Conservation (phyloP, 2,888 invertebrate genomes). For the Phanerotoma sp. region DNA sequence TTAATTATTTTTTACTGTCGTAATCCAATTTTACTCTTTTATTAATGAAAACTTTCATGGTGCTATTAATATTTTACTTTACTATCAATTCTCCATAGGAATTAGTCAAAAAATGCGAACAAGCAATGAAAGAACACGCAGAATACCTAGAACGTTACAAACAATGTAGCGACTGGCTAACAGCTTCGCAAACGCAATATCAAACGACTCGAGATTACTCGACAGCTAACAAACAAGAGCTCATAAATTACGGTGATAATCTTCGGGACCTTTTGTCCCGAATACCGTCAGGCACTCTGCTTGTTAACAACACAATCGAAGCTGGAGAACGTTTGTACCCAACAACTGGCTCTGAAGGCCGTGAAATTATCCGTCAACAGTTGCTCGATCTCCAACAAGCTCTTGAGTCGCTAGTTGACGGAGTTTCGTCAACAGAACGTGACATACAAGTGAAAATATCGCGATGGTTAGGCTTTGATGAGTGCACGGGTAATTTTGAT, state of each 20-base stretch:
- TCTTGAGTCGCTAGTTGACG: slow-evolving; percentile 79
- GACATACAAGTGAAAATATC: slow-evolving; percentile 81
- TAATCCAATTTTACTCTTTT: too few relatives aligned
- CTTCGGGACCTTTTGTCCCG: slow-evolving; percentile 75
- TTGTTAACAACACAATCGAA: slow-evolving; percentile 83
- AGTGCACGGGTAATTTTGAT: slow-evolving; percentile 75
- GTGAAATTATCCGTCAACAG: slow-evolving; percentile 81
- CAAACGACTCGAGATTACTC: slow-evolving; percentile 66
- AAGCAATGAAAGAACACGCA: slow-evolving; percentile 80
- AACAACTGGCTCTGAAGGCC: slow-evolving; percentile 83
- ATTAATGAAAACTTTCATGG: neutral
- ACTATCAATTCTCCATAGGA: slow-evolving; percentile 61
- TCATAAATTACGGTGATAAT: slow-evolving; percentile 69
- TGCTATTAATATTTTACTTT: too few relatives aligned
- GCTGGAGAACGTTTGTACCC: slow-evolving; percentile 85
- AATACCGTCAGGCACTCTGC: slow-evolving; percentile 71
- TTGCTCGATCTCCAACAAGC: slow-evolving; percentile 81
- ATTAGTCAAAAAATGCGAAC: slow-evolving; percentile 88
- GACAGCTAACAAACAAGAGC: slow-evolving; percentile 66
- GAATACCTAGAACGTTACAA: slow-evolving; percentile 80
- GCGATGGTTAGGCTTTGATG: slow-evolving; percentile 90
- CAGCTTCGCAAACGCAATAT: slow-evolving; percentile 72
- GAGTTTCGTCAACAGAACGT: slow-evolving; percentile 74
- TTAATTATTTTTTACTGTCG: too few relatives aligned
- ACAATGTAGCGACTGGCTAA: slow-evolving; percentile 79